phyloP scores from a whole-genome alignment of 2,797 vertebrate species.

The Forpus xanthops region DNA sequence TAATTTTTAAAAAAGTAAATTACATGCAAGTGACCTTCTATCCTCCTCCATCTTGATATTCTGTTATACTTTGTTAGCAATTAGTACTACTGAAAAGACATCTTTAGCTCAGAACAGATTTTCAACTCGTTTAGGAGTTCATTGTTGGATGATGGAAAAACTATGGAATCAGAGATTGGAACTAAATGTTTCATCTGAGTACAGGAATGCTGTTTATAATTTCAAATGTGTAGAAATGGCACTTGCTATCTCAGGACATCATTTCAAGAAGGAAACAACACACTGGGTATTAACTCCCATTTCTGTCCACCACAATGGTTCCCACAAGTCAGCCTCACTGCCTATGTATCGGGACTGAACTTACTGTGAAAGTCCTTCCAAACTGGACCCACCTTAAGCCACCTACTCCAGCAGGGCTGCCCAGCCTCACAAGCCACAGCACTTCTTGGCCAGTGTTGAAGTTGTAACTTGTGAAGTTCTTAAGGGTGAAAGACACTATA shows the following conservation, averaged over 20 bases:
- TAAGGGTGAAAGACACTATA: background rate
- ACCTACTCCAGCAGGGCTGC: background rate
- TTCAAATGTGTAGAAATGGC: background rate
- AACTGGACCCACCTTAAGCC: background rate
- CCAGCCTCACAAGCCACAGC: background rate
- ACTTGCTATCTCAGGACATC: background rate
- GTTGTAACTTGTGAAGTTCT: background rate
- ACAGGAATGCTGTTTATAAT: background rate
- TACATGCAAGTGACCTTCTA: background rate
- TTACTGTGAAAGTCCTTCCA: background rate
- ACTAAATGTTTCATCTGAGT: background rate
- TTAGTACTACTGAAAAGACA: background rate
- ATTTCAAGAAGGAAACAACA: background rate
- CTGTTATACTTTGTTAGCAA: background rate
- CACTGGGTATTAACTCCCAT: background rate
- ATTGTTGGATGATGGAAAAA: slow-evolving; percentile 8
- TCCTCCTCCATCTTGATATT: background rate
- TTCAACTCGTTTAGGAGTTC: slow-evolving; percentile 17
- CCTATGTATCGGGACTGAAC: background rate
- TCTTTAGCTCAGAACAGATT: slow-evolving; percentile 9
- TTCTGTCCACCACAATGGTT: background rate
- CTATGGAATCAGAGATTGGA: background rate
- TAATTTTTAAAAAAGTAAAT: background rate
- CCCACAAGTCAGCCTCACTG: background rate
- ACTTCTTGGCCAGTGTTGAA: background rate